Evolutionary conservation across 1,140 invertebrate genomes (phyloP), one percentile per base, ranked within the genome.

Genomic region (Drosophila pseudoananassae): DNA sequence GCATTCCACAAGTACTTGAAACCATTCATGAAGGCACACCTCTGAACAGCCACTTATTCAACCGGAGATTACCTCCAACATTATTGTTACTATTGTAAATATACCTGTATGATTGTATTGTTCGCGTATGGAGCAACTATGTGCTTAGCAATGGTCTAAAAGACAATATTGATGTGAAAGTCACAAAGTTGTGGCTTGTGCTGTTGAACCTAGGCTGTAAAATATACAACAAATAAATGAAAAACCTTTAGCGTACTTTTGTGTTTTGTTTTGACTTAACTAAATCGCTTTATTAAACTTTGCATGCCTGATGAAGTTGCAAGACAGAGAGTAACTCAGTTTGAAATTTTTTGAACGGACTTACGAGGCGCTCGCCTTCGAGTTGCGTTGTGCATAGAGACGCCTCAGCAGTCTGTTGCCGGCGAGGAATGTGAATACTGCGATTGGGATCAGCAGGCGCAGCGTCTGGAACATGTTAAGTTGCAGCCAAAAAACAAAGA

Each of bases 401-500:
- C 84, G 78, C 36, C 95, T 95, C 54, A 99, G 94, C 80, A 99
- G 93, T 78, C 96, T 95, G 92, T 98, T 97, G n/a, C 98, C 98
- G 72, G 96, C 95, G 6, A 99, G 93, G 93, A 99, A 99, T 49
- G 98, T 98, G 57, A 98, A 93, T 43, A 95, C 91, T 51, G 95
- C 96, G 57, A 99, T 93, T 25, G 96, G 94, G 64, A 96, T 93
- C 43, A 99, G 93, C 93, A 98, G 98, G 73, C 97, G 96, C 79
- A 99, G 93, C n/a, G 98, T 98, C 52, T 96, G 94, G 93, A 99
- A 99, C 98, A 99, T 99, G 83, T 98, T 96, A 60, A 99, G 93
- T 88, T 96, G 93, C 50, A 98, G 91, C 97, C 98, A 99, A 92
- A 99, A 98, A 72, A 96, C 92, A 49, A 94, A 95, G 92, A 98